phyloP scores from a whole-genome alignment of 1,140 invertebrate species.

The Diploscapter pachys region DNA sequence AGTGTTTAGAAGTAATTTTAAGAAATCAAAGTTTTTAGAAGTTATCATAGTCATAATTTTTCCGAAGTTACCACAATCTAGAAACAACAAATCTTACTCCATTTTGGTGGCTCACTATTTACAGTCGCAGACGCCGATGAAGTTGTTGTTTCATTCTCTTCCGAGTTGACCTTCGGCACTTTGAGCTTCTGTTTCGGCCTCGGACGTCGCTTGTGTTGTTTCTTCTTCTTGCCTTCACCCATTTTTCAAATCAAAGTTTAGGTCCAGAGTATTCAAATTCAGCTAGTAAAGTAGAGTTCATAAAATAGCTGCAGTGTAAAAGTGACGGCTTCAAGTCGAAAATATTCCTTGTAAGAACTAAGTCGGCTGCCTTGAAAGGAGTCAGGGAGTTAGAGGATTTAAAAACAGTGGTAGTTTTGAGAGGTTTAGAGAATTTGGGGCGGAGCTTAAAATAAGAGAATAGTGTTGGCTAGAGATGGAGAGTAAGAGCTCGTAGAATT shows the following conservation, averaged over 20 bases:
- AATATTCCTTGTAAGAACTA: neutral
- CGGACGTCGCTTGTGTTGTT: neutral
- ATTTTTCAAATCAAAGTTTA: neutral
- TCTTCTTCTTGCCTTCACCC: conserved; percentile 12
- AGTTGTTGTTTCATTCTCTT: neutral
- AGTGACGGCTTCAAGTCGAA: conserved; percentile 5
- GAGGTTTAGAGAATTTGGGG: too few relatives aligned
- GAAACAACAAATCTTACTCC: neutral
- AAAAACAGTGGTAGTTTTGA: too few relatives aligned
- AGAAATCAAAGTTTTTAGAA: too few relatives aligned
- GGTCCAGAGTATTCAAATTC: neutral
- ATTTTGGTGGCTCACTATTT: neutral
- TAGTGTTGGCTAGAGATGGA: too few relatives aligned
- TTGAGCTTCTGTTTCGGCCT: neutral
- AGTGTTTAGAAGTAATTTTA: too few relatives aligned
- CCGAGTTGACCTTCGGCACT: neutral
- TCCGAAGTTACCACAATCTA: neutral
- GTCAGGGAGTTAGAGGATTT: neutral
- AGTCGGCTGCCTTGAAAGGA: conserved; percentile 1
- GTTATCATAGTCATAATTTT: conserved; percentile 6
- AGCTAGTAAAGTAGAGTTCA: neutral
- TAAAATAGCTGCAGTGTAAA: neutral
- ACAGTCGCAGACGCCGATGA: neutral
- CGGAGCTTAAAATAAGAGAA: too few relatives aligned
- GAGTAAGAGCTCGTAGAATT: too few relatives aligned